Evolutionary conservation across 2,797 vertebrate genomes (phyloP).

Genomic region (Spinus olivaceus): DNA sequence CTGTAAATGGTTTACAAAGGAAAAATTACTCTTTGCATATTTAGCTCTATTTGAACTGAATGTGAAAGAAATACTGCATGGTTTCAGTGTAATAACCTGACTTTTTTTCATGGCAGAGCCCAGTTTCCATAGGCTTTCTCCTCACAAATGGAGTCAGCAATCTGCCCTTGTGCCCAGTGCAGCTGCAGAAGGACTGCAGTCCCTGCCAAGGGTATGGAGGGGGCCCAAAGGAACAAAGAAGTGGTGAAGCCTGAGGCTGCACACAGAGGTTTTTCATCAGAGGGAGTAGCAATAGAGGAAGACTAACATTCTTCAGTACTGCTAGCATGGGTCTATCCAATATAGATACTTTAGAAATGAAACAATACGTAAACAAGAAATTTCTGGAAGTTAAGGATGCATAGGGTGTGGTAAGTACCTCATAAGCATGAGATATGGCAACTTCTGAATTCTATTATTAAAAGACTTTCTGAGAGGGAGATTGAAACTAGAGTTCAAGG

Average conservation of each 20-base stretch:
- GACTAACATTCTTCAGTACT: not conserved
- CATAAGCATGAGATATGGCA: not conserved
- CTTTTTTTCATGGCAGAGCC: not conserved
- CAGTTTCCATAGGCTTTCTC: not conserved
- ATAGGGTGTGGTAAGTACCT: not conserved
- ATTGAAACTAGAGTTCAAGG: not conserved
- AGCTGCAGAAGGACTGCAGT: not conserved
- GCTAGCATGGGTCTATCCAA: not conserved
- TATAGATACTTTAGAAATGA: not conserved
- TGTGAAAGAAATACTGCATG: not conserved
- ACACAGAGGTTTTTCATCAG: not conserved
- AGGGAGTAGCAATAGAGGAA: not conserved
- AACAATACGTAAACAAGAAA: not conserved
- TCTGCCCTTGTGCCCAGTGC: not conserved
- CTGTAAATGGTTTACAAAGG: not conserved
- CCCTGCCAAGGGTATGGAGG: not conserved
- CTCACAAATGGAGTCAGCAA: not conserved
- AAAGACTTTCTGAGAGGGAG: not conserved
- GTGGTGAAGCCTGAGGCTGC: not conserved
- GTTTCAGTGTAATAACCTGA: not conserved
- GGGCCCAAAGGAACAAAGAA: not conserved
- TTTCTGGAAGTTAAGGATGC: not conserved
- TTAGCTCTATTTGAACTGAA: not conserved
- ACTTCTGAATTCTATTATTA: not conserved
- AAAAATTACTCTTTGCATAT: not conserved